Evolutionary conservation across 2,888 invertebrate genomes (phyloP).

Genomic region (Dryomyza anilis): DNA sequence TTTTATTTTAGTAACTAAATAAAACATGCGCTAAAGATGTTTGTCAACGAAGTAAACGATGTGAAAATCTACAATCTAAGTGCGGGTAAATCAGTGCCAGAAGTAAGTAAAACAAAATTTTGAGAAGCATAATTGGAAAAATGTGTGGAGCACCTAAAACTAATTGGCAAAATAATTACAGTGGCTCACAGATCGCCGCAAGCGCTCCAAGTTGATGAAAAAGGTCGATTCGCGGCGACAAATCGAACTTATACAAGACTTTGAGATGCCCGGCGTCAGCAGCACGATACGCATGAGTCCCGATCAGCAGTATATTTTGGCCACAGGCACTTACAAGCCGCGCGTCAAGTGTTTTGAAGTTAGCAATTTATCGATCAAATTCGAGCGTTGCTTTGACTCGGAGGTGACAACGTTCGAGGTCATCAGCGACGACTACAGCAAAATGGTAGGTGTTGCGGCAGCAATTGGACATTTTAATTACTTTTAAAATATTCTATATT

Average conservation of each 20-base stretch:
- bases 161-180: slow-evolving; percentile 50
- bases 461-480: no score
- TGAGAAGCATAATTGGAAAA: background rate
- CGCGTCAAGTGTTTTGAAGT: slow-evolving; percentile 96
- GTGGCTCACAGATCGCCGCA: slow-evolving; percentile 88
- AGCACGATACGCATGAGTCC: slow-evolving; percentile 81
- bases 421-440: slow-evolving; percentile 94
- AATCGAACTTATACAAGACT: slow-evolving; percentile 97
- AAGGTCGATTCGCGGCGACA: slow-evolving; percentile 87
- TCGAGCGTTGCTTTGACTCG: slow-evolving; percentile 96
- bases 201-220: slow-evolving; percentile 80
- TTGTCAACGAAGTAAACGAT: slow-evolving; percentile 91
- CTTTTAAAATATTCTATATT: slow-evolving; percentile 4
- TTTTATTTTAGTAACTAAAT: slow-evolving; percentile 21
- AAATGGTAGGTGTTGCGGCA: slow-evolving; percentile 69
- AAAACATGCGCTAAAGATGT: slow-evolving; percentile 67
- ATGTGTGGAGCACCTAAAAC: background rate
- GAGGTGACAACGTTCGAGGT: slow-evolving; percentile 94
- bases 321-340: slow-evolving; percentile 96
- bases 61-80: slow-evolving; percentile 98
- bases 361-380: slow-evolving; percentile 92
- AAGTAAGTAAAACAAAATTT: slow-evolving; percentile 70
- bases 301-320: slow-evolving; percentile 91
- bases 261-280: slow-evolving; percentile 97
- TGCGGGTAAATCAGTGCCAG: slow-evolving; percentile 94